Conservation (phyloP, 2,113 vertebrate genomes). For the Danio rerio region DNA sequence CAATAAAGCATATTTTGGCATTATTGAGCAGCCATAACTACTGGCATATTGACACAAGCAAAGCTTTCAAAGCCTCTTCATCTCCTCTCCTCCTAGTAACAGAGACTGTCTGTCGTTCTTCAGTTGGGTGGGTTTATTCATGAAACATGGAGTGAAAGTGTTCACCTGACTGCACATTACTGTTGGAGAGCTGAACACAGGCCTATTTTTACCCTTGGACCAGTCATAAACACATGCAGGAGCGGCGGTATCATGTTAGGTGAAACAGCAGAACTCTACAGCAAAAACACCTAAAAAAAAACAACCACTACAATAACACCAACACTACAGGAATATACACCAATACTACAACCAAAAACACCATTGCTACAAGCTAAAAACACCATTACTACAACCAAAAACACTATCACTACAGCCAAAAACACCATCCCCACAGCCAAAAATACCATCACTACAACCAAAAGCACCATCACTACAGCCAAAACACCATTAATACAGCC, state of each 20-base stretch:
- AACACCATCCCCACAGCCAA: no score
- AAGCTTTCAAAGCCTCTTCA: background rate
- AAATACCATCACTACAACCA: no score
- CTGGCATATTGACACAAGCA: background rate
- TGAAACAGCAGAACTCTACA: no score
- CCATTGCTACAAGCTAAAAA: no score
- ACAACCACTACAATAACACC: no score
- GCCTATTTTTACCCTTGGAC: slow-evolving; percentile 33
- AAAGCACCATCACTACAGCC: no score
- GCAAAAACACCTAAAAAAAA: no score
- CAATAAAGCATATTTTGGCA: background rate
- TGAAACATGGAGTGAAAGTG: slow-evolving; percentile 48
- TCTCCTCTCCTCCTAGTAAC: background rate
- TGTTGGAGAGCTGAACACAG: slow-evolving; percentile 1
- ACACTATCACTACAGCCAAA: no score
- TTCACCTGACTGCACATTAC: slow-evolving; percentile 50
- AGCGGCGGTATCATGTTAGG: background rate
- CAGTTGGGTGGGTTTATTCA: slow-evolving; percentile 47
- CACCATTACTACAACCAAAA: no score
- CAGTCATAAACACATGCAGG: slow-evolving; percentile 19
- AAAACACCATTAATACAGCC: no score
- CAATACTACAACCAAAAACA: no score
- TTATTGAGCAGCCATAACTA: slow-evolving; percentile 28
- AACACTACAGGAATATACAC: background rate
- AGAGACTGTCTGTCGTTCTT: background rate